Percentiles rank a stretch among this genome's conserved stretches.
Evolutionary conservation across 2,113 vertebrate genomes (phyloP).

Genomic region (Oplegnathus fasciatus): DNA sequence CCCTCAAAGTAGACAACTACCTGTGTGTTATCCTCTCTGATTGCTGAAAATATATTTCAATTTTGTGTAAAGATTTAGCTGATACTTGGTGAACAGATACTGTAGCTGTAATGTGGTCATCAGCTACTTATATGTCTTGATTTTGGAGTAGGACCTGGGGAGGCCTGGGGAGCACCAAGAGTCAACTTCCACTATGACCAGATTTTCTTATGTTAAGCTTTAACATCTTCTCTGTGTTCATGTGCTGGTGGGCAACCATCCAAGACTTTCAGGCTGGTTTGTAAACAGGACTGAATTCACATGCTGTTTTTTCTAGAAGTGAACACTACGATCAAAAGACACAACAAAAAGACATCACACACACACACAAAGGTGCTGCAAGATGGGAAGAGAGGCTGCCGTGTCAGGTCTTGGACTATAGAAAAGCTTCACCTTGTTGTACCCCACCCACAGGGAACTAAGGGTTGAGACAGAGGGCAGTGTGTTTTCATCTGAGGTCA

Average conservation of each 20-base stretch:
- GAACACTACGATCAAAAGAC: neutral
- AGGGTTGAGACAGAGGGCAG: slow-evolving; percentile 28
- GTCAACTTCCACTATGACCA: too few relatives aligned
- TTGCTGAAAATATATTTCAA: neutral
- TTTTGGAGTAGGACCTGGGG: too few relatives aligned
- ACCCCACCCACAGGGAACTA: slow-evolving; percentile 9
- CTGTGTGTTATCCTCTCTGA: neutral
- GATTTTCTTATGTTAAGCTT: too few relatives aligned
- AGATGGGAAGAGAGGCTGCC: neutral
- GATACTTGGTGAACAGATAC: too few relatives aligned
- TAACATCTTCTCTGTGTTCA: too few relatives aligned
- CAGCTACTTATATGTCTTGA: too few relatives aligned
- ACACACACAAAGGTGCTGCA: neutral
- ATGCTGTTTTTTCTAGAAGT: neutral
- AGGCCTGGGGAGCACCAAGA: too few relatives aligned
- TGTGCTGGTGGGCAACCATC: too few relatives aligned
- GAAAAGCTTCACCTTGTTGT: slow-evolving; percentile 21
- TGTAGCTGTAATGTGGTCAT: too few relatives aligned
- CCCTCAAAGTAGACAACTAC: neutral
- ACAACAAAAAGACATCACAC: neutral
- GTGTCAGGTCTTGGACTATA: neutral
- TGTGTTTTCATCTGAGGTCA: slow-evolving; percentile 46
- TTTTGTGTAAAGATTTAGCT: too few relatives aligned
- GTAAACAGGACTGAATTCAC: too few relatives aligned
- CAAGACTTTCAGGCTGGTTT: neutral